Base-by-base conservation (phyloP, 2,888 invertebrate genomes). In the Morpho deidamia region DNA sequence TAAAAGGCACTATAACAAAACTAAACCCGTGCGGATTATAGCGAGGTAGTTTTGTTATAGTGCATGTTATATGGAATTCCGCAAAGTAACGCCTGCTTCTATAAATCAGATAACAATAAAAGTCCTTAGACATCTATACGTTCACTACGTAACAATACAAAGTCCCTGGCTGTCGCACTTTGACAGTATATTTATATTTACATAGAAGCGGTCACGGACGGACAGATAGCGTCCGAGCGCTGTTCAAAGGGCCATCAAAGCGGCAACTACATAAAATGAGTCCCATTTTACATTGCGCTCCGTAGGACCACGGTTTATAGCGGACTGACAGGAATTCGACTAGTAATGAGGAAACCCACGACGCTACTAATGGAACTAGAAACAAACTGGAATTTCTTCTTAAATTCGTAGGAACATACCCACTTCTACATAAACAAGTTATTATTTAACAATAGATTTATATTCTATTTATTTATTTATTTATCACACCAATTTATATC, bases 221-320 rank as follows among this genome's bases (percentile, higher is more conserved):
- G 44, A 44, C 45, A 57, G 53, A 59, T 57, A 56, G 37, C 53
- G 60, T 60, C 60, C 62, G 51, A 56, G 58, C 51, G 41, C 63
- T 67, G 67, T 68, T 71, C 67, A 71, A 71, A 78, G 64, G 68
- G 68, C 78, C 77, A 79, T 83, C 81, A 82, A 81, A 77, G 76
- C 71, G 69, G 69, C 76, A 76, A 70, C 65, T 71, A 78, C 79
- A 79, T 80, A 74, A 79, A 79, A 76, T 77, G 78, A 74, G 76
- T 72, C 71, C 74, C 79, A 77, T 76, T 83, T 81, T 75, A 78
- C 80, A 78, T 79, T 78, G 78, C 76, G 77, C 72, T 66, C 66
- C 71, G 72, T 68, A 67, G 73, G 70, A 72, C 71, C 69, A 68
- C 68, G 71, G 74, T 81, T 83, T 84, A 83, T 79, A 69, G 78